Conservation (phyloP, 2,888 invertebrate species). For the Phragmatobia fuliginosa region DNA sequence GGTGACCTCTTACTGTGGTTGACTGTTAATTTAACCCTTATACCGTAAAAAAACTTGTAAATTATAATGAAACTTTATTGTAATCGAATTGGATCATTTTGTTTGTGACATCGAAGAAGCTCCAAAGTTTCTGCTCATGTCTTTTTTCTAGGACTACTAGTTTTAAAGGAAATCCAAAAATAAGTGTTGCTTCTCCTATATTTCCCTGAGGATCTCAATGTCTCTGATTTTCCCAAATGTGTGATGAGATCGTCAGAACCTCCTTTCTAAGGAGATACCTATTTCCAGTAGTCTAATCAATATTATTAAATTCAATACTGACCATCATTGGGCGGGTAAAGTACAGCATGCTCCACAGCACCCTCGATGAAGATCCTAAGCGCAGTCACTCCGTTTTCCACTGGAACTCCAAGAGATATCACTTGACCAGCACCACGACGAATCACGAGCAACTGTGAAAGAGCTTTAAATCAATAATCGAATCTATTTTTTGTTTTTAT, state of each 20-base stretch:
- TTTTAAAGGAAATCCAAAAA: background rate
- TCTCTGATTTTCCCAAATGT: background rate
- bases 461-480: background rate
- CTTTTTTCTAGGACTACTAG: background rate
- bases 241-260: background rate
- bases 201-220: background rate
- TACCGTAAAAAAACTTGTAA: too few relatives aligned
- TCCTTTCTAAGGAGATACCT: too few relatives aligned
- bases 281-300: too few relatives aligned
- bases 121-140: background rate
- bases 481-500: background rate
- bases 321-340: constrained; percentile 83
- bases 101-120: background rate
- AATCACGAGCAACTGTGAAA: constrained; percentile 59
- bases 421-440: constrained; percentile 74
- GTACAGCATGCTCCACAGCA: constrained; percentile 78
- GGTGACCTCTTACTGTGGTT: too few relatives aligned
- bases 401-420: constrained; percentile 75
- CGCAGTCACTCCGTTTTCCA: constrained; percentile 77
- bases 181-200: background rate
- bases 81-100: background rate
- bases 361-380: constrained; percentile 77
- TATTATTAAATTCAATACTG: constrained; percentile 25
- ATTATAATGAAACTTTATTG: too few relatives aligned
- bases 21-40: background rate